phyloP scores from a whole-genome alignment of 2,888 invertebrate genomes.

The Sabatieria punctata region DNA sequence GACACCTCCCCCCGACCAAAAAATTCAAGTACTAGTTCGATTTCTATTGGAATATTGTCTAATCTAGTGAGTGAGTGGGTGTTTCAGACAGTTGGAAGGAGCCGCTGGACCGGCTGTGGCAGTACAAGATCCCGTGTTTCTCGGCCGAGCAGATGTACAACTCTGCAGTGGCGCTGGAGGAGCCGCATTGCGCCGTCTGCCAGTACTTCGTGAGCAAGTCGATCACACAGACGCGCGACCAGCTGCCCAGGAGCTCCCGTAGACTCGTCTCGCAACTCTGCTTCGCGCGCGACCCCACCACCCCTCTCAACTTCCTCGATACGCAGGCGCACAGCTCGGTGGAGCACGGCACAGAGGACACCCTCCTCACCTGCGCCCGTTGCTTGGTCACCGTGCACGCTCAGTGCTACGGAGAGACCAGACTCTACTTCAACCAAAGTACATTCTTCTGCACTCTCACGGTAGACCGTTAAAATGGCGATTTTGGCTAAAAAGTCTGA shows the following conservation, averaged over 20 bases:
- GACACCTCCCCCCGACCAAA: too few relatives aligned
- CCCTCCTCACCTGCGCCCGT: constrained; percentile 15
- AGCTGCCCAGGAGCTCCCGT: background rate
- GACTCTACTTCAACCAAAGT: too few relatives aligned
- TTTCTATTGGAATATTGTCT: too few relatives aligned
- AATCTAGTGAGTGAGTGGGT: too few relatives aligned
- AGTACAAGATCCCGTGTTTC: constrained; percentile 30
- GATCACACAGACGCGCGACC: background rate
- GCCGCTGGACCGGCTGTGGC: constrained; percentile 8
- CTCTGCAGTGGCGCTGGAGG: constrained; percentile 36
- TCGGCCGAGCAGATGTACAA: constrained; percentile 40
- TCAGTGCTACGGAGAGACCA: constrained; percentile 22
- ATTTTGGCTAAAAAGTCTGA: too few relatives aligned
- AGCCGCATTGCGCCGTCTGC: constrained; percentile 46
- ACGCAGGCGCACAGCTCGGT: constrained; percentile 12
- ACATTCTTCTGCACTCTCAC: too few relatives aligned
- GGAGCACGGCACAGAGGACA: too few relatives aligned
- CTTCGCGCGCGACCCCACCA: constrained; percentile 29
- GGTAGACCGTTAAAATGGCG: too few relatives aligned
- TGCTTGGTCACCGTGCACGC: constrained; percentile 42
- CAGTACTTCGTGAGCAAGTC: constrained; percentile 35
- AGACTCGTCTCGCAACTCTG: constrained; percentile 28
- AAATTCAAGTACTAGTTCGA: too few relatives aligned
- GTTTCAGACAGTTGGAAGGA: too few relatives aligned
- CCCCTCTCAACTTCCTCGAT: constrained; percentile 9